phyloP scores from a whole-genome alignment of 2,888 invertebrate genomes.

The Epicampocera succincta region DNA sequence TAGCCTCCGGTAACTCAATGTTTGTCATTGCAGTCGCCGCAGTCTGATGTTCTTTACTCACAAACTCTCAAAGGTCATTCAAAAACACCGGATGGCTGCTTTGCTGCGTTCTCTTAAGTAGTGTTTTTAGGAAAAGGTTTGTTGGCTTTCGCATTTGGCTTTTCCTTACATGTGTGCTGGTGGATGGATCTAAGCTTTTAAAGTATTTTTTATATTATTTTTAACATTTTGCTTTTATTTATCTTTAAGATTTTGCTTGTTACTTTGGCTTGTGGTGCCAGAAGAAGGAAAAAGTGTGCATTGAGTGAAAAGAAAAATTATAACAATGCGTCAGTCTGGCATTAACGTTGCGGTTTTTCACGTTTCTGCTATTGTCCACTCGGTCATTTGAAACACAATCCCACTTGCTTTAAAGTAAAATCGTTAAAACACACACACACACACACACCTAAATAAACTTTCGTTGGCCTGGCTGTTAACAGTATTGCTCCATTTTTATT shows the following conservation, averaged over 20 bases:
- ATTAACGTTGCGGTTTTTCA: constrained; percentile 72
- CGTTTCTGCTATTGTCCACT: constrained; percentile 76
- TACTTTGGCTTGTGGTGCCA: constrained; percentile 65
- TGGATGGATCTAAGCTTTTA: constrained; percentile 38
- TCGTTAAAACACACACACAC: neutral
- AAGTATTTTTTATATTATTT: constrained; percentile 36
- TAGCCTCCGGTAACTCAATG: constrained; percentile 62
- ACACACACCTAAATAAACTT: constrained; percentile 1
- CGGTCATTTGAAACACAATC: constrained; percentile 57
- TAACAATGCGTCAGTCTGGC: constrained; percentile 78
- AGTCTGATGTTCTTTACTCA: constrained; percentile 46
- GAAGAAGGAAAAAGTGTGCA: neutral
- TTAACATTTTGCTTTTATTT: constrained; percentile 71
- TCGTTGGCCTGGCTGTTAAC: constrained; percentile 3
- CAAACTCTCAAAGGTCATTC: constrained; percentile 76
- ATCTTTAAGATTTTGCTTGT: constrained; percentile 79
- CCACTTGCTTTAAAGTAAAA: neutral
- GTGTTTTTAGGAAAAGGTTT: constrained; percentile 51
- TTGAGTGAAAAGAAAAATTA: constrained; percentile 73
- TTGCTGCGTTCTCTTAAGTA: constrained; percentile 54
- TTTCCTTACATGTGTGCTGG: neutral
- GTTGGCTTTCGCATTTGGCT: constrained; percentile 44
- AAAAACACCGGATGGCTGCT: constrained; percentile 69
- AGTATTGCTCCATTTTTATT: constrained; percentile 24
- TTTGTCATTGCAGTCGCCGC: constrained; percentile 44